Evolutionary conservation across 2,797 vertebrate species (phyloP), one percentile per base, ranked within the genome.

Genomic region (Anabacerthia variegaticeps): DNA sequence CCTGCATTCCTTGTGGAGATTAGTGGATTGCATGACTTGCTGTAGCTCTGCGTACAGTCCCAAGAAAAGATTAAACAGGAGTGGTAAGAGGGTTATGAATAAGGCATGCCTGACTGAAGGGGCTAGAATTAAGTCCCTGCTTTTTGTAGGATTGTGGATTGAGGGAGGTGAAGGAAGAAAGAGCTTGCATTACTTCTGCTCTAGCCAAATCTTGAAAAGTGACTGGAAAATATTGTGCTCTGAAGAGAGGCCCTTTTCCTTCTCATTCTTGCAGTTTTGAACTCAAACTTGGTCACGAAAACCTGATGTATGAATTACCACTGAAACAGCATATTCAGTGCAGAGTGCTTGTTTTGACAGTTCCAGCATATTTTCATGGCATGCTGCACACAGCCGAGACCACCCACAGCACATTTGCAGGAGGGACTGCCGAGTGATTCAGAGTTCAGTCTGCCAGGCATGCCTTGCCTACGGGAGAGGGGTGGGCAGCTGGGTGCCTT

Each of bases 1-100:
- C 65, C 49, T 74, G 56, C 76, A 89, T 95, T 95, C 89, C 55
- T 95, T 80, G 44, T 84, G 69, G 58, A 91, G 89, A 94, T 96
- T 84, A 94, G 74, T 61, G 56, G 28, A 39, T 73, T 90, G 85
- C 63, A 32, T 63, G 90, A 91, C 56, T 82, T 74, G 26, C 73
- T 90, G 66, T 67, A 79, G 39, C 37, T 76, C 67, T 23, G 43
- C 69, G 71, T 41, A 43, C 13, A 27, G 41, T 67, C 75, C 72
- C 68, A 56, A 71, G 87, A 46, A 80, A 85, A 80, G 56, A 89
- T 83, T 92, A 65, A 85, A 39, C 27, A 67, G 28, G 28, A 84
- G 48, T 5, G 1, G 49, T 93, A 91, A 89, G 79, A 85, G 41
- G 44, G 92, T 93, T 94, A 74, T 62, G 54, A 66, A 56, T 87